Evolutionary conservation across 2,797 vertebrate species (phyloP).

Genomic region (Coreius guichenoti): DNA sequence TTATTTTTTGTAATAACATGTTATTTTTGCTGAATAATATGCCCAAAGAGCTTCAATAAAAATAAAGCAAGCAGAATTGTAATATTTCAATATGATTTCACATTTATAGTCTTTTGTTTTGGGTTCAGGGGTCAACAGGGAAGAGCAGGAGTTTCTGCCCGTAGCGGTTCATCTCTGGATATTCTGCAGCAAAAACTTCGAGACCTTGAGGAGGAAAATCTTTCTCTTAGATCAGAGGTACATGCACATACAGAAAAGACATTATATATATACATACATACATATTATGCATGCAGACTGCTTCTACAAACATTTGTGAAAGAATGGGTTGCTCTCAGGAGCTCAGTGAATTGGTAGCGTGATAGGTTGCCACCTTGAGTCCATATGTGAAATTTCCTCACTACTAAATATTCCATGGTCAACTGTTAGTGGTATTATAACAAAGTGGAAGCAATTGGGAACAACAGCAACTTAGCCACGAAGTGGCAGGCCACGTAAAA

Average conservation of each 20-base stretch:
- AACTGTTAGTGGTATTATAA: no score
- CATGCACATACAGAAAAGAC: neutral
- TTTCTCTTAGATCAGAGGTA: constrained; percentile 95
- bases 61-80: neutral
- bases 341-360: no score
- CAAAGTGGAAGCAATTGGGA: no score
- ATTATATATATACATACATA: neutral
- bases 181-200: constrained; percentile 93
- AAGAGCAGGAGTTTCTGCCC: constrained; percentile 79
- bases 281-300: no score
- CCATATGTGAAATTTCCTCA: no score
- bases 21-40: neutral
- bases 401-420: no score
- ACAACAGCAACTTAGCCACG: no score
- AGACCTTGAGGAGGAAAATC: constrained; percentile 95
- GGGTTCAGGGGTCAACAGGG: constrained; percentile 73
- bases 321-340: no score
- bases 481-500: no score
- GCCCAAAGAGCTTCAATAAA: neutral
- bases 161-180: constrained; percentile 86
- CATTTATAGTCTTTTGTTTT: neutral
- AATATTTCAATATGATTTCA: neutral
- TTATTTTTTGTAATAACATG: neutral
- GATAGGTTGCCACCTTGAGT: no score
- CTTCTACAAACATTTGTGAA: no score